Evolutionary conservation across 2,888 invertebrate genomes (phyloP), one percentile per base, ranked within the genome.

Genomic region (Conus canariensis): DNA sequence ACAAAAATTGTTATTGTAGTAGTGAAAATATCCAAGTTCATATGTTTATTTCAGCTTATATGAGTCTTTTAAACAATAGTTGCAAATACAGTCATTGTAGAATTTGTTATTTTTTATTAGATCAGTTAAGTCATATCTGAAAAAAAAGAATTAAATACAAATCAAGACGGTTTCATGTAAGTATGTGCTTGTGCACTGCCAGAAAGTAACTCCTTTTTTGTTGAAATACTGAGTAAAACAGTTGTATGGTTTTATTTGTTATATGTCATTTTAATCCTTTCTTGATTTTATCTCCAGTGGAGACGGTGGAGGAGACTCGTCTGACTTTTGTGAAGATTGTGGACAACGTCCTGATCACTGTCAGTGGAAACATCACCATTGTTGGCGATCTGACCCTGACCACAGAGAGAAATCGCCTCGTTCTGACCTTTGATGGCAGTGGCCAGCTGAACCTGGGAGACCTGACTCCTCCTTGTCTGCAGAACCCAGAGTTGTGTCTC

Each of bases 401-500:
- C n/a, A 91, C 64, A 74, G 90, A 64, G 88, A 25, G 59, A 90
- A 70, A 91, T 16, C 89, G 89, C 14, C 59, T 67, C 30, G 85
- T 89, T 30, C 22, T 91, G 67, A 87, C 80, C 67, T 89, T 91
- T 86, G 86, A 70, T 25, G 90, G 89, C 25, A 45, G 56, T 25
- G 90, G 91, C 30, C 86, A 85, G 45, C 70, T 92, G 58, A 56
- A 56, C 70, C 88, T 92, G 9, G 88, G 88, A 22, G 5, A 77
- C 3, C n/a, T 91, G 22, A 83, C 90, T 64, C 45, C 88, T 25
- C 90, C 90, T 64, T 94, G 94, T 83, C 90, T 94, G n/a, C 88
- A 80, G 64, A 90, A 92, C 56, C 92, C 93, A n/a, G 92, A 93
- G 25, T 74, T 82, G 56, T 94, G 94, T 88, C 60, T 86, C 1